phyloP scores from a whole-genome alignment of 2,113 vertebrate genomes.

The Dinomys branickii region DNA sequence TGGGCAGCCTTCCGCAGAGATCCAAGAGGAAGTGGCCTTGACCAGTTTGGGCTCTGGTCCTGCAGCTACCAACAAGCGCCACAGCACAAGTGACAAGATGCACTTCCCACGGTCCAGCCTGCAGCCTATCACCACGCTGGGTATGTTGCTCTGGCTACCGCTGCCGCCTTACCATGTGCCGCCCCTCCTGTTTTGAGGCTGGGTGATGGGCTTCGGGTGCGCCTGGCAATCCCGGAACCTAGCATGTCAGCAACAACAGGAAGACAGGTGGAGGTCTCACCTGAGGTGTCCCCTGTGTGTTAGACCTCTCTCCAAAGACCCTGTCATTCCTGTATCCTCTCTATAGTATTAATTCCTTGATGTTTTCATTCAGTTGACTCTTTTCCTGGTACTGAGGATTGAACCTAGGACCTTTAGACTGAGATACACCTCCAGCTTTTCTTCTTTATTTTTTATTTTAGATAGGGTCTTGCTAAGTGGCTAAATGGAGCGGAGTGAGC shows the following conservation, averaged over 20 bases:
- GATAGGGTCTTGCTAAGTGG: background rate
- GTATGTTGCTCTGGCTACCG: constrained; percentile 81
- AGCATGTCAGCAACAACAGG: background rate
- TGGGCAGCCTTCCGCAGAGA: constrained; percentile 94
- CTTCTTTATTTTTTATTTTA: background rate
- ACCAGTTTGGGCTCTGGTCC: constrained; percentile 91
- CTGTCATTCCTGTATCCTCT: background rate
- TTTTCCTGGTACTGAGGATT: background rate
- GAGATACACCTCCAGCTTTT: background rate
- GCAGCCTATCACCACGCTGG: constrained; percentile 96
- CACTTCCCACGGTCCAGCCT: constrained; percentile 92
- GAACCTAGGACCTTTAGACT: background rate
- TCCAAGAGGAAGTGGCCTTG: constrained; percentile 96
- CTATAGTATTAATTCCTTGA: background rate
- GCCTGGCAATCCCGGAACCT: background rate
- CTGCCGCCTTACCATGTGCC: rapidly evolving
- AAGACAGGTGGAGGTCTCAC: background rate
- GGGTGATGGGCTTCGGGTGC: background rate
- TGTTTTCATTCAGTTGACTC: background rate
- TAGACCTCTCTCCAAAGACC: rapidly evolving
- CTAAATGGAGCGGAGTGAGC: background rate
- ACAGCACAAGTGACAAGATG: constrained; percentile 93
- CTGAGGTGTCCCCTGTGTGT: background rate
- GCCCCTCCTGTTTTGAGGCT: background rate
- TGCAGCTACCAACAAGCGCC: constrained; percentile 90